A percentile compares a stretch with the other conserved stretches of the same genome.
These are phyloP conservation scores for Erebia ligea DNA, from an alignment of 2,888 invertebrate species.

Conservation along the genomic window DNA sequence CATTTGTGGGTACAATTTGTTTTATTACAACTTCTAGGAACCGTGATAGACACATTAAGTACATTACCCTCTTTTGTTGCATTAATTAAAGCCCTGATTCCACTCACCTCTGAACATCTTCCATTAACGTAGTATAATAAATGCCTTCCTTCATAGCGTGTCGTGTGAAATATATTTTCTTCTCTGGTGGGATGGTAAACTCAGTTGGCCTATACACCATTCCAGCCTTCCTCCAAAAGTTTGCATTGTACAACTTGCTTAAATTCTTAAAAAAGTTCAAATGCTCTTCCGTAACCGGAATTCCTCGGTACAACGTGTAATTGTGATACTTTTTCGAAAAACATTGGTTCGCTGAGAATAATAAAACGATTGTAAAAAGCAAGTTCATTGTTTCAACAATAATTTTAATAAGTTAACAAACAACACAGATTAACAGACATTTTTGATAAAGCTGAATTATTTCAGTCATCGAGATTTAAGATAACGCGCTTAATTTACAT, in stretches of 20 bases:
- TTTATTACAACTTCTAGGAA: too few species aligned
- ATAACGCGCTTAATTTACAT: neutral
- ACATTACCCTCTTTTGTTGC: too few species aligned
- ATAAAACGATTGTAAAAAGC: conserved; percentile 3
- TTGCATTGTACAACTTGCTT: conserved; percentile 47
- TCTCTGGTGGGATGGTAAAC: conserved; percentile 57
- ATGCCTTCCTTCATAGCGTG: conserved; percentile 49
- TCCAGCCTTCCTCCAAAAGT: conserved; percentile 63
- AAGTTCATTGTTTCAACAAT: neutral
- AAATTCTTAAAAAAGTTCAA: conserved; percentile 57
- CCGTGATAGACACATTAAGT: too few species aligned
- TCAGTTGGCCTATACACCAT: conserved; percentile 55
- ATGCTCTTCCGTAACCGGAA: conserved; percentile 54
- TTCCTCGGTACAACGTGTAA: conserved; percentile 60
- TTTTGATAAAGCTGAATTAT: neutral
- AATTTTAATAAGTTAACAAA: neutral
- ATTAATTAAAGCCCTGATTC: neutral
- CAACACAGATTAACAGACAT: neutral
- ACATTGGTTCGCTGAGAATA: conserved; percentile 30
- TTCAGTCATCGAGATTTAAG: conserved; percentile 26
- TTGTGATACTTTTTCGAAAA: conserved; percentile 53
- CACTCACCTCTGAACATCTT: conserved; percentile 62
- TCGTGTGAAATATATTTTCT: conserved; percentile 47
- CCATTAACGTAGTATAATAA: conserved; percentile 55
- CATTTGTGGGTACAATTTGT: too few species aligned